Evolutionary conservation across 2,797 vertebrate genomes (phyloP).

Genomic region (Melanotaenia parkinsoni): DNA sequence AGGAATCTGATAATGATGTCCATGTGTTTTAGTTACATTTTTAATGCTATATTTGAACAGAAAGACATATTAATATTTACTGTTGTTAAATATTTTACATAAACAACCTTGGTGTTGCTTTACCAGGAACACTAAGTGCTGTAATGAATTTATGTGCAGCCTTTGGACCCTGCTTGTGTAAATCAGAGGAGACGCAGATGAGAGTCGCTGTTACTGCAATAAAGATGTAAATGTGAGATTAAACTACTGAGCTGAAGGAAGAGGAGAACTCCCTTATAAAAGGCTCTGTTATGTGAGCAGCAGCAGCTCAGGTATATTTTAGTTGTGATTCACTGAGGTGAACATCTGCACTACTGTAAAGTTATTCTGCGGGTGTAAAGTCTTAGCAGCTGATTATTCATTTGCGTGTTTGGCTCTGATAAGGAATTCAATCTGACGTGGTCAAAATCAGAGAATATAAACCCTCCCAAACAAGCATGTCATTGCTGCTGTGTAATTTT

Average conservation of each 20-base stretch:
- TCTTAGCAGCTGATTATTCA: background rate
- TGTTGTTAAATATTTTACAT: background rate
- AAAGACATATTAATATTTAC: background rate
- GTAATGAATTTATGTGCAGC: slow-evolving; percentile 43
- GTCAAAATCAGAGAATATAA: slow-evolving; percentile 3
- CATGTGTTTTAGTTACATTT: background rate
- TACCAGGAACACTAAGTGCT: background rate
- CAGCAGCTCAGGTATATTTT: no score
- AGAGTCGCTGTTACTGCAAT: slow-evolving; percentile 35
- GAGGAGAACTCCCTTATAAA: background rate
- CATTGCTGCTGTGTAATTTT: background rate
- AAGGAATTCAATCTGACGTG: slow-evolving; percentile 15
- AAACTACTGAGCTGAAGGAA: background rate
- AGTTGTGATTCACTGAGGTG: background rate
- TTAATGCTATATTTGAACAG: background rate
- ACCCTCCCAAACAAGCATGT: background rate
- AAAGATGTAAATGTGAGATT: slow-evolving; percentile 52
- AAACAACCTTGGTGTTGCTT: slow-evolving; percentile 1
- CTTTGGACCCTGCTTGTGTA: slow-evolving; percentile 58
- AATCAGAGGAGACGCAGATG: slow-evolving; percentile 22
- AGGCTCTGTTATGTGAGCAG: background rate
- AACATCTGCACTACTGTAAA: background rate
- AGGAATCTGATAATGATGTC: background rate
- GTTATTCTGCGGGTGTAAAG: slow-evolving; percentile 10
- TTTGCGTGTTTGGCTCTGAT: slow-evolving; percentile 31